Base-by-base conservation (phyloP, 23 tunicate species). In the Halocynthia aurantium region DNA sequence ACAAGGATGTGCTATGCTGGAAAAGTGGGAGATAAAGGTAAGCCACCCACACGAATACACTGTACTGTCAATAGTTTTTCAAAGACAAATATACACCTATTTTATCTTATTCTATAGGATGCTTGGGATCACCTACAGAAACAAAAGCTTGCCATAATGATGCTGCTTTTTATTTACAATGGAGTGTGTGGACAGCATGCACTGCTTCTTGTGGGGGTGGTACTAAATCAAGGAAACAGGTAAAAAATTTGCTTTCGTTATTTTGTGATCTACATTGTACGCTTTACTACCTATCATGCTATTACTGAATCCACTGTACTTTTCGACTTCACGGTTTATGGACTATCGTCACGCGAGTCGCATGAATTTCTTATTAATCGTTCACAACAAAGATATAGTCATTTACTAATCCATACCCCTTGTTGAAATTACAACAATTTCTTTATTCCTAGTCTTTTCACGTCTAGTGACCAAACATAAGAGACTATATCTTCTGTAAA, bases 161-260 rank as follows among this genome's bases (percentile, higher is more conserved):
- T 51, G 90, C 63, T 52, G 90, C 84, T 6, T 50, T 2, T 6
- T 85, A 82, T 82, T 57, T 70, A 52, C 66, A 54, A 20, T 85
- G 90, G 90, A 61, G 61, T 8, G 52, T 6, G 18, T 85, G 90
- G 90, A 70, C 90, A 62, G 5, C 51, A 44, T 85, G 90, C 76
- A 22, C 89, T 7, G 89, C 76, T 0, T 22, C 86, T 6, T 93
- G 98, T 76, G 98, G 98, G 5, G 86, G 86, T 17, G 85, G 86
- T 7, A 50, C 19, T 10, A 84, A 80, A 53, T 73, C 77, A 12
- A 56, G 95, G 52, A 74, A 72, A 11, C 77, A 73, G 81, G 95
- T 83, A 54, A 50, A 50, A 58, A 58, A 58, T 58, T 0, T n/a
- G 64, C 2, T 58, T 1, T 58, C 64, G 44, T 31, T 31, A 31